Conservation (phyloP, 2,888 invertebrate species). For the Ariolimax columbianus region DNA sequence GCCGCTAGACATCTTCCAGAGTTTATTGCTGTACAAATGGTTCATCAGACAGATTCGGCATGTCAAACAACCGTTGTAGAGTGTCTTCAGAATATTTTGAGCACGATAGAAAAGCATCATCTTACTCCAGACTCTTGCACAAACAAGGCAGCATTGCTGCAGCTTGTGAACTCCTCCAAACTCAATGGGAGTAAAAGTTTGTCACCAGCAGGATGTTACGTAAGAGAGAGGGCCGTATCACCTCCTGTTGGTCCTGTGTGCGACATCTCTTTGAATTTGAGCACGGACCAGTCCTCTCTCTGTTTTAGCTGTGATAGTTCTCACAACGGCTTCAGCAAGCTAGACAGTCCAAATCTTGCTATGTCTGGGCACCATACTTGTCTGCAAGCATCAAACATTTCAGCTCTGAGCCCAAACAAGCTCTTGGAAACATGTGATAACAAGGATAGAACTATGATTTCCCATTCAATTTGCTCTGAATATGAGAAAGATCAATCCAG, state of each 20-base stretch:
- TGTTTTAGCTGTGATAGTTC: constrained; percentile 28
- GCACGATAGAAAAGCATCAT: neutral
- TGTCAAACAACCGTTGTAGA: constrained; percentile 8
- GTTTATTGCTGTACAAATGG: constrained; percentile 33
- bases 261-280: neutral
- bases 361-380: neutral
- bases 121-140: neutral
- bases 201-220: neutral
- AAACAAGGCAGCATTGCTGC: constrained; percentile 7
- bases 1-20: neutral
- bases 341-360: neutral
- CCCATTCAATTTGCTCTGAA: neutral
- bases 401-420: neutral
- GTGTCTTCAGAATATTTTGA: neutral
- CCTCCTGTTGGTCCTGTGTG: neutral
- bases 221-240: neutral
- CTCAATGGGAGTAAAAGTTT: neutral
- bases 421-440: neutral
- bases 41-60: neutral
- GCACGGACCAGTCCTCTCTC: constrained; percentile 1
- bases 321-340: too few species aligned
- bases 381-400: neutral
- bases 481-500: neutral
- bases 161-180: neutral
- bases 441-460: neutral